A percentile compares a stretch with the other conserved stretches of the same genome.
These are phyloP conservation scores for Rhynchomys soricoides DNA, from an alignment of 2,113 vertebrate species.

Conservation along the genomic window DNA sequence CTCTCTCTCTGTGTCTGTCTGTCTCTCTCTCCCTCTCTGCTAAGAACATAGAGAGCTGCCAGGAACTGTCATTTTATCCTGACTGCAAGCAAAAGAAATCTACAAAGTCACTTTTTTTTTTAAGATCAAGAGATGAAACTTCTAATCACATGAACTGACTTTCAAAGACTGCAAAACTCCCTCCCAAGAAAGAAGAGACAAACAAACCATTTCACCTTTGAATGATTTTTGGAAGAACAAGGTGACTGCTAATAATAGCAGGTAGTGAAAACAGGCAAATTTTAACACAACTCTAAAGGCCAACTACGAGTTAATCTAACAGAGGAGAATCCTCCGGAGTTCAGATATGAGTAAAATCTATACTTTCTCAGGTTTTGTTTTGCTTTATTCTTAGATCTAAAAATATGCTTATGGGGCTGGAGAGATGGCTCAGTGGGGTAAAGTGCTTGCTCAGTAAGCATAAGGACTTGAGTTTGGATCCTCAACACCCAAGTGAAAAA, in stretches of 20 bases:
- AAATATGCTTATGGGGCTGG: not conserved
- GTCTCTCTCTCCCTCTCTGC: not conserved
- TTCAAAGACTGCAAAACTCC: slow-evolving; percentile 19
- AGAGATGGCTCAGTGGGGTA: not conserved
- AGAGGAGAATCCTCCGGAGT: not conserved
- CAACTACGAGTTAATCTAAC: not conserved
- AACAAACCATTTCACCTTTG: not conserved
- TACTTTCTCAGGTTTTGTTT: not conserved
- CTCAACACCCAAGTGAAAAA: not conserved
- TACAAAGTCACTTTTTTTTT: not conserved
- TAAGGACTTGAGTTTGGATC: not conserved
- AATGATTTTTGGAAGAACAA: slow-evolving; percentile 19
- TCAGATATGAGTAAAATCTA: not conserved
- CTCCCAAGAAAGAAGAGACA: not conserved
- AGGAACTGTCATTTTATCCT: not conserved
- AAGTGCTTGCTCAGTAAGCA: not conserved
- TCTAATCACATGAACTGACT: slow-evolving; percentile 32
- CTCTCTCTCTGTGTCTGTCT: not conserved
- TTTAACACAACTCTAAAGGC: slow-evolving; percentile 26
- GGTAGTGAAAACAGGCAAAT: not conserved
- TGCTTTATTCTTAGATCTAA: not conserved
- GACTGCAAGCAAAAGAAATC: not conserved
- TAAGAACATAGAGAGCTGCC: not conserved
- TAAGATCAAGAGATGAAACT: not conserved
- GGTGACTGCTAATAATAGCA: slow-evolving; percentile 5